phyloP scores from a whole-genome alignment of 2,797 vertebrate species.

The Onychomys arenicola region DNA sequence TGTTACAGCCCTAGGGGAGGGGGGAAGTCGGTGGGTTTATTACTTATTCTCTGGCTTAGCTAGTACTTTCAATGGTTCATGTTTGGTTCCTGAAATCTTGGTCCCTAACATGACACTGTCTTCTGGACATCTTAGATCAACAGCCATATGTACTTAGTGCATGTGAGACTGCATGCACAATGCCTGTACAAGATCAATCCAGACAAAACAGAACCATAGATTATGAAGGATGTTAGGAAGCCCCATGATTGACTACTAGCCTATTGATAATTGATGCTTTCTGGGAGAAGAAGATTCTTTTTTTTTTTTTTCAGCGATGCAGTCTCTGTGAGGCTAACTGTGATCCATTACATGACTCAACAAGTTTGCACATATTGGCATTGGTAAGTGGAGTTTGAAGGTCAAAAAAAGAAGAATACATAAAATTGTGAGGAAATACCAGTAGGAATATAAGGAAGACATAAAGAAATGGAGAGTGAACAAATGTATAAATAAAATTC shows the following conservation, averaged over 20 bases:
- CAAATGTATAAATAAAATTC: not conserved
- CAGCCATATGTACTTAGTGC: not conserved
- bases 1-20: no score
- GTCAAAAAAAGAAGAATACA: not conserved
- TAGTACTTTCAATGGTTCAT: no score
- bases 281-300: not conserved
- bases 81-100: no score
- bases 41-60: no score
- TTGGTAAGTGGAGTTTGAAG: not conserved
- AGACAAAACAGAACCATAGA: not conserved
- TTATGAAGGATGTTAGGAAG: not conserved
- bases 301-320: not conserved
- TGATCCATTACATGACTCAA: not conserved
- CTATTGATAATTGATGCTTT: not conserved
- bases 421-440: not conserved
- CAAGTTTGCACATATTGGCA: not conserved
- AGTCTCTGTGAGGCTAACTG: not conserved
- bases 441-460: not conserved
- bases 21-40: no score
- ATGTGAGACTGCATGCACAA: not conserved
- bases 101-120: no score
- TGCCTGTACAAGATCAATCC: not conserved
- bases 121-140: not conserved
- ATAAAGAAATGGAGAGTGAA: not conserved
- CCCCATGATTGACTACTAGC: not conserved